These are phyloP conservation scores for Halcyon leucocephala DNA, from an alignment of 2,797 vertebrate genomes.

Conservation along the genomic window DNA sequence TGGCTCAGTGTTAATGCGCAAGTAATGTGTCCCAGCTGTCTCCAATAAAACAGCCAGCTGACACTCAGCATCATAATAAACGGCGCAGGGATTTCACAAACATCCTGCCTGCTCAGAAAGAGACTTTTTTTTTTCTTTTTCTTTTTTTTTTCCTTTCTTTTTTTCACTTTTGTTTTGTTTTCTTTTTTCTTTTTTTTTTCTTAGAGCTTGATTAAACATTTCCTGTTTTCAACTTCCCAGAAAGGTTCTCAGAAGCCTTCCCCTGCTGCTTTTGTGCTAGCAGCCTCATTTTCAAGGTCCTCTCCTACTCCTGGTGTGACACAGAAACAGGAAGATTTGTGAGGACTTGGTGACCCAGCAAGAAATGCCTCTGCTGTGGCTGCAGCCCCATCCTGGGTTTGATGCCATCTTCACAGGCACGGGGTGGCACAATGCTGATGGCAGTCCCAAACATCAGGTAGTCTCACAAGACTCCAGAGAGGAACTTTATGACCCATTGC, in stretches of 20 bases:
- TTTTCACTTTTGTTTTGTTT: too few relatives aligned
- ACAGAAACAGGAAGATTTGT: not conserved
- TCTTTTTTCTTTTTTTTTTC: not conserved
- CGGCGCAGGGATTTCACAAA: constrained; percentile 81
- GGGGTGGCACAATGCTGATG: not conserved
- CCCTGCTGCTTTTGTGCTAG: not conserved
- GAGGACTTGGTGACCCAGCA: not conserved
- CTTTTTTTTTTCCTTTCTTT: too few relatives aligned
- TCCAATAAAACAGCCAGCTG: constrained; percentile 80
- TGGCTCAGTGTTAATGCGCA: constrained; percentile 78
- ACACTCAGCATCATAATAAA: constrained; percentile 79
- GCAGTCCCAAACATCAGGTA: not conserved
- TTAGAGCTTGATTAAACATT: constrained; percentile 77
- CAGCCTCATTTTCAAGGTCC: constrained; percentile 29
- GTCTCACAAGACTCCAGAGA: not conserved
- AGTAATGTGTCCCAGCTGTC: constrained; percentile 82
- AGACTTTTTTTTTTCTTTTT: not conserved
- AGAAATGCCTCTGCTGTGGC: not conserved
- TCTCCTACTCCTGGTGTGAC: not conserved
- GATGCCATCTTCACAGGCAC: not conserved
- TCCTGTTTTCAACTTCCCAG: constrained; percentile 80
- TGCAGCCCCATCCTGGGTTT: not conserved
- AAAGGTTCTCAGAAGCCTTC: constrained; percentile 59
- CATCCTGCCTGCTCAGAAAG: constrained; percentile 80
- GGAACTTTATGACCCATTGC: accelerated